phyloP scores from a whole-genome alignment of 2,113 vertebrate species.

The Edolisoma coerulescens region DNA sequence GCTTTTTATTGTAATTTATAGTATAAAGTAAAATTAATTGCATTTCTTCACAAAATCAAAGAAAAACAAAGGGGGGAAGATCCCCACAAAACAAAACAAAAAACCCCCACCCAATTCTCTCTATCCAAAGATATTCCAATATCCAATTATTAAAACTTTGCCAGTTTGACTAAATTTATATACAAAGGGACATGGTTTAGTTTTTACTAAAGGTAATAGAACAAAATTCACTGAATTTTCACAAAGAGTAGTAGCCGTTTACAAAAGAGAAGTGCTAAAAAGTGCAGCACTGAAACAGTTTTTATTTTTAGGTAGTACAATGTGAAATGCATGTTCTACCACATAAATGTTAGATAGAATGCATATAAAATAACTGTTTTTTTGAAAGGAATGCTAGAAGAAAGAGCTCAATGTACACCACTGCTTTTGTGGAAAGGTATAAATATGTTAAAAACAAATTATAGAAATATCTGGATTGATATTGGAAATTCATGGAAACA shows the following conservation, averaged over 20 bases:
- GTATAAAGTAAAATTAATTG: neutral
- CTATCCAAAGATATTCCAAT: neutral
- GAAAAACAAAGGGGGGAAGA: neutral
- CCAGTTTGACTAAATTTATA: neutral
- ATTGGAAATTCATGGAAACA: neutral
- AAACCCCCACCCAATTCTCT: accelerated
- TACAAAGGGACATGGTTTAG: neutral
- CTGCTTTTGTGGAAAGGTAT: neutral
- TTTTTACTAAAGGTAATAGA: neutral
- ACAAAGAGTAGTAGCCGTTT: neutral
- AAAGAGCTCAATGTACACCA: neutral
- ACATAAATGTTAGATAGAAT: neutral
- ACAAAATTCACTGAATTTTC: neutral
- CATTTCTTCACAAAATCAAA: neutral
- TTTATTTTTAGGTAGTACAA: neutral
- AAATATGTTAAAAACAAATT: neutral
- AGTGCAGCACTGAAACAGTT: neutral
- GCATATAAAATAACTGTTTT: neutral
- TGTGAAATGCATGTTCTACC: neutral
- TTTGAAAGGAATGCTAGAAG: neutral
- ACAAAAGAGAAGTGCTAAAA: neutral
- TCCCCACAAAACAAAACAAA: neutral
- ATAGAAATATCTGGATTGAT: neutral
- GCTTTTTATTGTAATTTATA: neutral
- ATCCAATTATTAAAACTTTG: neutral